Percentiles rank a stretch among this genome's conserved stretches.
Evolutionary conservation across 2,888 invertebrate genomes (phyloP).

Genomic region (Lepidocyrtoides sp.): DNA sequence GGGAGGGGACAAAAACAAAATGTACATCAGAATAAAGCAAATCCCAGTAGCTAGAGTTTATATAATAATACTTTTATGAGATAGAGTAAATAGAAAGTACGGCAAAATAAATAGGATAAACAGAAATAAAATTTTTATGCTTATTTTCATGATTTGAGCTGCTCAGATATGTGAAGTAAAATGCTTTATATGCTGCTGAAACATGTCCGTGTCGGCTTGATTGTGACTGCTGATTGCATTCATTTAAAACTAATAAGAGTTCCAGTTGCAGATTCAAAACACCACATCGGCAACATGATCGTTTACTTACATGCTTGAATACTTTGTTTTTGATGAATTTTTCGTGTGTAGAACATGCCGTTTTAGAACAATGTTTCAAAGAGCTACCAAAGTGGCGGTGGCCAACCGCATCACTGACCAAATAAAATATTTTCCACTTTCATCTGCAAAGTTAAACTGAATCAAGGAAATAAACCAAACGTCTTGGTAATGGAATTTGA

Average conservation of each 20-base stretch:
- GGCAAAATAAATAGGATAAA: slow-evolving; percentile 24
- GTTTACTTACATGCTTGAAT: slow-evolving; percentile 36
- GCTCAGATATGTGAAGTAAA: too few relatives aligned
- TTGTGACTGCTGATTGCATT: slow-evolving; percentile 79
- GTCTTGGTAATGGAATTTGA: background rate
- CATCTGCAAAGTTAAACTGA: too few relatives aligned
- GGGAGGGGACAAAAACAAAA: background rate
- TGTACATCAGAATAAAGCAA: background rate
- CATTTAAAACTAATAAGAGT: slow-evolving; percentile 82
- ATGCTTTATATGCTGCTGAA: too few relatives aligned
- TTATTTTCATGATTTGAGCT: too few relatives aligned
- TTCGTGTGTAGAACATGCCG: background rate
- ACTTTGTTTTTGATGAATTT: slow-evolving; percentile 34
- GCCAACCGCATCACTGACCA: background rate
- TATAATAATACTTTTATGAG: slow-evolving; percentile 40
- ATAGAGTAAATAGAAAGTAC: slow-evolving; percentile 16
- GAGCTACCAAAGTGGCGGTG: background rate
- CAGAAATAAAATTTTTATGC: background rate
- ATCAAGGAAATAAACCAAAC: too few relatives aligned
- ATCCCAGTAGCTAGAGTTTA: slow-evolving; percentile 40
- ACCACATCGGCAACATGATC: slow-evolving; percentile 75
- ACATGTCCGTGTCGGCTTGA: slow-evolving; percentile 67
- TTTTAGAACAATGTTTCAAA: background rate
- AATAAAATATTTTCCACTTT: background rate
- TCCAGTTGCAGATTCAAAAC: slow-evolving; percentile 78